Evolutionary conservation across 2,797 vertebrate species (phyloP).

Genomic region (Gephyroberyx darwinii): DNA sequence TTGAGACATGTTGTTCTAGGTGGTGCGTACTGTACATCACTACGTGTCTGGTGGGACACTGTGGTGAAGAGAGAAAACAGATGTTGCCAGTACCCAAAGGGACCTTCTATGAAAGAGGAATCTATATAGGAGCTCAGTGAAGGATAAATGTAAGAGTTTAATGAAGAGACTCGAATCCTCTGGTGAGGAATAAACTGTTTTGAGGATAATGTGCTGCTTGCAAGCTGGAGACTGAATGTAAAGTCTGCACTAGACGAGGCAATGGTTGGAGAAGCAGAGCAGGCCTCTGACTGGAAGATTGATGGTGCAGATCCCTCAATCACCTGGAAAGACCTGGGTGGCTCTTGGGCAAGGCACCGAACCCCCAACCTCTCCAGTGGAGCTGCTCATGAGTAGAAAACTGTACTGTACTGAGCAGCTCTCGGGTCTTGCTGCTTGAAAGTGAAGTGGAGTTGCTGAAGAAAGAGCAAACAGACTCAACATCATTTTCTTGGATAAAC

Average conservation of each 20-base stretch:
- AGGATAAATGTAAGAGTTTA: conserved; percentile 72
- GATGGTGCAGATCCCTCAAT: background rate
- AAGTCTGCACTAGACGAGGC: background rate
- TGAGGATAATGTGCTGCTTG: conserved; percentile 33
- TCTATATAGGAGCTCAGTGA: conserved; percentile 66
- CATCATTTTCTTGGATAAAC: background rate
- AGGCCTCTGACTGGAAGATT: conserved; percentile 14
- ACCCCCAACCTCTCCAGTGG: background rate
- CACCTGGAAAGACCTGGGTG: conserved; percentile 5
- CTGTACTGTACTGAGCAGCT: background rate
- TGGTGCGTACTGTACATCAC: conserved; percentile 54
- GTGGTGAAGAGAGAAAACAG: conserved; percentile 74
- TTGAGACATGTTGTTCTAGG: conserved; percentile 59
- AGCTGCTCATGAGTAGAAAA: background rate
- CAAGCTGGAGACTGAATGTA: conserved; percentile 34
- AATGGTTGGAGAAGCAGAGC: conserved; percentile 1
- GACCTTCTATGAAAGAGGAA: conserved; percentile 54
- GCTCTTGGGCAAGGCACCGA: background rate
- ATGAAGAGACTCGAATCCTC: conserved; percentile 64
- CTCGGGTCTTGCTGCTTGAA: background rate
- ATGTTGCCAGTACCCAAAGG: conserved; percentile 70
- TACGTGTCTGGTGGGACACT: conserved; percentile 59
- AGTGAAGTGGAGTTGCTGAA: background rate
- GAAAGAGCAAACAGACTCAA: background rate
- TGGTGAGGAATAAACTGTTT: conserved; percentile 47